phyloP scores from a whole-genome alignment of 2,888 invertebrate genomes.

The Ectemnius lituratus region DNA sequence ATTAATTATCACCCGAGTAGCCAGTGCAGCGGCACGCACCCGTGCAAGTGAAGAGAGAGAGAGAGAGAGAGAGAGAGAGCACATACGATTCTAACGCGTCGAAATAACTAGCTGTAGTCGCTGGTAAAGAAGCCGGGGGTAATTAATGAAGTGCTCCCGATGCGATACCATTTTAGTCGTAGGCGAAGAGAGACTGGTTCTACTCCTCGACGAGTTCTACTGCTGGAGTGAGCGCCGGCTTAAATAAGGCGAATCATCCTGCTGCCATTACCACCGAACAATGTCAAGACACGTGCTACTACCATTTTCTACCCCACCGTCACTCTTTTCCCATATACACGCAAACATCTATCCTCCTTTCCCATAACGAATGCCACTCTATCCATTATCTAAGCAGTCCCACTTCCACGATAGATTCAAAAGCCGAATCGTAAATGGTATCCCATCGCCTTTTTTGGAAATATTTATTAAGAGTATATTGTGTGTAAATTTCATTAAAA shows the following conservation, averaged over 20 bases:
- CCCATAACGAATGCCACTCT: no score
- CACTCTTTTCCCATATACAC: no score
- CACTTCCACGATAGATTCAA: no score
- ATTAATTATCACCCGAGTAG: conserved; percentile 57
- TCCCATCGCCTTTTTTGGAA: no score
- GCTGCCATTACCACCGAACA: neutral
- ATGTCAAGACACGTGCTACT: no score
- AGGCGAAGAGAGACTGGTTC: conserved; percentile 46
- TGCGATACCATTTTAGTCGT: conserved; percentile 51
- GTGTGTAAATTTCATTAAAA: no score
- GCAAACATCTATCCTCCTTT: no score
- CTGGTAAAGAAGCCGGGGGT: conserved; percentile 42
- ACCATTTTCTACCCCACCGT: no score
- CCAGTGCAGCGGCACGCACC: conserved; percentile 6
- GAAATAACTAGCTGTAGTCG: conserved; percentile 51
- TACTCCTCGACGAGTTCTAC: neutral
- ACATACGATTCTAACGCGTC: conserved; percentile 48
- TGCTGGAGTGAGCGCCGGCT: conserved; percentile 11
- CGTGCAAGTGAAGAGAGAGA: conserved; percentile 29
- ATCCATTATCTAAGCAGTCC: no score
- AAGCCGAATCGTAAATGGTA: no score
- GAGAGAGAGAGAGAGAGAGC: conserved; percentile 15
- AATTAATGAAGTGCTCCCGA: conserved; percentile 44
- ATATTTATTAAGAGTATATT: no score
- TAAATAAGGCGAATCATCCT: conserved; percentile 27